Evolutionary conservation across 2,888 invertebrate species (phyloP), one percentile per base, ranked within the genome.

Genomic region (Myathropa florea): DNA sequence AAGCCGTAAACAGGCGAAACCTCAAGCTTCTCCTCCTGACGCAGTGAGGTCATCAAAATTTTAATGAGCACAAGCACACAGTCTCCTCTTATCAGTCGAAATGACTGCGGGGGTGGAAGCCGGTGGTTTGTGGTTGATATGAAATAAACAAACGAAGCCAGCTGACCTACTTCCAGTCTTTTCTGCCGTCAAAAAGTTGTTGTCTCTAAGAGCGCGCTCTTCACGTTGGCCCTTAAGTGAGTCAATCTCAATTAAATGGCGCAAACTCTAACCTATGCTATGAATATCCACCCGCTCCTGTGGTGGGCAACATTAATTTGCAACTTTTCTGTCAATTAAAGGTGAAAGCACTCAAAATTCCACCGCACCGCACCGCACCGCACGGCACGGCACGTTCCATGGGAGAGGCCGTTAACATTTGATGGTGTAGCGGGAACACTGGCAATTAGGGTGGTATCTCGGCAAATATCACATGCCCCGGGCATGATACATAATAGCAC

Each of bases 191-290:
- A 18, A 18, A 46, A n/a, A n/a, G 39, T n/a, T 18, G n/a, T 6
- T 46, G 39, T 46, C 39, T n/a, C 39, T 12, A 12, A 46, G 7
- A 18, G n/a, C 46, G 7, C 46, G 3, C 46, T 46, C 6, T 7
- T 7, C 18, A 46, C 46, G 46, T 18, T 18, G 46, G 18, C 46
- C 46, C 46, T 46, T 46, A 46, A 46, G 46, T 46, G 46, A 18
- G 46, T 18, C 65, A 39, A 65, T 75, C 57, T 76, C 46, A 59
- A 76, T 76, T 76, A 76, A 67, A 28, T 60, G 10, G 14, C 64
- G 18, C 4, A 39, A 59, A 9, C 65, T 33, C 36, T 21, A 57
- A 24, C 26, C 21, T 23, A 18, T 46, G 18, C 30, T 23, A 21
- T 53, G 46, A 46, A 7, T 46, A 46, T 46, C 18, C 46, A 7